Conservation (phyloP, 2,797 vertebrate genomes). For the Centropyge bicolor region DNA sequence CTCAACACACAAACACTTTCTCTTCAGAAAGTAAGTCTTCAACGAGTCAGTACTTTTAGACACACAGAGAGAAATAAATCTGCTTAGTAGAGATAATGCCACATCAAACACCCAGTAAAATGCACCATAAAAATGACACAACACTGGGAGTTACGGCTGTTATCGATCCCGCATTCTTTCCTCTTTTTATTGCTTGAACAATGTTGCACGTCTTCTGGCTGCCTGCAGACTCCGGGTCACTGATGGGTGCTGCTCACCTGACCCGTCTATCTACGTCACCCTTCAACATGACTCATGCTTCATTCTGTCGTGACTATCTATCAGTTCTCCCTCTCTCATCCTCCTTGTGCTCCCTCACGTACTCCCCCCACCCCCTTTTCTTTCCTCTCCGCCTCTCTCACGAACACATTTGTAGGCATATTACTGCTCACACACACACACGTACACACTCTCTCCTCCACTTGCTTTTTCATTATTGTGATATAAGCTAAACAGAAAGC, state of each 20-base stretch:
- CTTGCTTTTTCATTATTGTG: slow-evolving; percentile 22
- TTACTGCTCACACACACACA: slow-evolving; percentile 23
- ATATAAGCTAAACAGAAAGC: slow-evolving; percentile 11
- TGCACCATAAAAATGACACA: slow-evolving; percentile 38
- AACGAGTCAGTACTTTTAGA: not conserved
- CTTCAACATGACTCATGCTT: slow-evolving; percentile 68
- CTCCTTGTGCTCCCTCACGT: slow-evolving; percentile 29
- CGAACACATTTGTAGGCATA: slow-evolving; percentile 27
- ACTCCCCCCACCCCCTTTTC: slow-evolving; percentile 5
- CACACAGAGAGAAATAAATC: slow-evolving; percentile 12
- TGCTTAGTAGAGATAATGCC: slow-evolving; percentile 7
- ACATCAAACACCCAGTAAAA: slow-evolving; percentile 33
- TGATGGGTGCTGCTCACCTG: slow-evolving; percentile 56
- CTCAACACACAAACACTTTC: not conserved
- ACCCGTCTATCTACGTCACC: slow-evolving; percentile 58
- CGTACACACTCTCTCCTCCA: not conserved
- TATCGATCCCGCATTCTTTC: slow-evolving; percentile 36
- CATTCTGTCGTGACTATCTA: slow-evolving; percentile 59
- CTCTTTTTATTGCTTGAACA: slow-evolving; percentile 25
- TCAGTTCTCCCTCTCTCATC: slow-evolving; percentile 32
- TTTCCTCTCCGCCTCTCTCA: slow-evolving; percentile 5
- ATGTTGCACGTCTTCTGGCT: slow-evolving; percentile 8
- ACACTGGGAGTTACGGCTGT: not conserved
- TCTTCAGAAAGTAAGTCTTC: not conserved
- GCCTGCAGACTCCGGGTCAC: slow-evolving; percentile 39